Evolutionary conservation across 2,888 invertebrate species (phyloP).

Genomic region (Cosmia pyralina): DNA sequence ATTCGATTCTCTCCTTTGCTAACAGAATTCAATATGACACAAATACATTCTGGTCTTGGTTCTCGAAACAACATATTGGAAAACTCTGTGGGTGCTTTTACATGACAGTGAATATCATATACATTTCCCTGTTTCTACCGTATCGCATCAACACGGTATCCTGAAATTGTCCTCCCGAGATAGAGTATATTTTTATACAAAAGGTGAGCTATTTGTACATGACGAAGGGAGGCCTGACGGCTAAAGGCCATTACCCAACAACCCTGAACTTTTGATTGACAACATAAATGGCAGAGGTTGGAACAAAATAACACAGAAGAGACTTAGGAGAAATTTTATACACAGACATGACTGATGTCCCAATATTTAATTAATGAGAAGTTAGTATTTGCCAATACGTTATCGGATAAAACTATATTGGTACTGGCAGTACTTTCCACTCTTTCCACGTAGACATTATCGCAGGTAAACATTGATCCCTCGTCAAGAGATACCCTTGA

Average conservation of each 20-base stretch:
- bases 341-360: conserved; percentile 25
- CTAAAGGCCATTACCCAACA: conserved; percentile 75
- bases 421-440: conserved; percentile 39
- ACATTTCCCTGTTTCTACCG: conserved; percentile 6
- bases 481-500: conserved; percentile 53
- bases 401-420: conserved; percentile 18
- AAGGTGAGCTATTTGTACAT: conserved; percentile 79
- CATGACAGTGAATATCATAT: neutral
- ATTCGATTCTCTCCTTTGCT: neutral
- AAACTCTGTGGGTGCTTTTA: neutral
- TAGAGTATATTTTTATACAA: conserved; percentile 61
- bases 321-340: conserved; percentile 35
- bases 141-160: conserved; percentile 11
- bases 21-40: conserved; percentile 18
- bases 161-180: conserved; percentile 29
- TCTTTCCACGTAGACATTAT: conserved; percentile 55
- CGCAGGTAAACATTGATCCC: conserved; percentile 51
- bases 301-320: conserved; percentile 61
- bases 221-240: conserved; percentile 76
- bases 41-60: conserved; percentile 13
- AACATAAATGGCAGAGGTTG: conserved; percentile 76
- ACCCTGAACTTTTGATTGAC: conserved; percentile 81
- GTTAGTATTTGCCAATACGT: conserved; percentile 27
- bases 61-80: conserved; percentile 15
- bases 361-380: conserved; percentile 28